These are phyloP conservation scores for Pseudococcus viburni DNA, from an alignment of 2,888 invertebrate species.

Conservation along the genomic window DNA sequence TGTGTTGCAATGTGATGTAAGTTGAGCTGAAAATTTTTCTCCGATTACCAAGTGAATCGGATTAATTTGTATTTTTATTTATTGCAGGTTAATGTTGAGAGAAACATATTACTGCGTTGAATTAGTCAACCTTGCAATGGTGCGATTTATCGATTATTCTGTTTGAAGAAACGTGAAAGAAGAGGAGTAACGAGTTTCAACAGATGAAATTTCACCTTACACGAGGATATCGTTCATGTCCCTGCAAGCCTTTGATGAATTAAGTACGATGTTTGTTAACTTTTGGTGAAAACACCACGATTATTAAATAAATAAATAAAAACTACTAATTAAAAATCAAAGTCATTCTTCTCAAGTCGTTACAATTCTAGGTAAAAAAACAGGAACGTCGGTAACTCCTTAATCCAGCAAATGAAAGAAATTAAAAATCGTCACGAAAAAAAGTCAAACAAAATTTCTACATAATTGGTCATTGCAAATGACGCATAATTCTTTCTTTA, in stretches of 20 bases:
- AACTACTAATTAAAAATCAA: neutral
- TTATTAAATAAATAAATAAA: constrained; percentile 37
- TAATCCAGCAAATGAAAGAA: neutral
- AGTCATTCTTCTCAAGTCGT: neutral
- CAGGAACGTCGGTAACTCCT: constrained; percentile 49
- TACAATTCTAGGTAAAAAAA: neutral
- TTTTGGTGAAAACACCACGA: neutral
- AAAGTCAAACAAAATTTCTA: neutral
- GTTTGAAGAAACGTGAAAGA: constrained; percentile 4
- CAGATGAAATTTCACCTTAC: constrained; percentile 1
- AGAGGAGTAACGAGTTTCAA: neutral
- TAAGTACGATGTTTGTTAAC: constrained; percentile 5
- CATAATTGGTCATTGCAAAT: neutral
- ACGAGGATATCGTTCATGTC: neutral
- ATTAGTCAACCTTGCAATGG: neutral
- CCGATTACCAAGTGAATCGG: neutral
- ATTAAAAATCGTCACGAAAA: neutral
- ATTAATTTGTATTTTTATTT: neutral
- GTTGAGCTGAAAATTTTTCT: neutral
- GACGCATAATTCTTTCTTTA: constrained; percentile 36
- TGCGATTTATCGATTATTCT: neutral
- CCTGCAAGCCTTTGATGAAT: neutral
- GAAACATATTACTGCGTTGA: neutral
- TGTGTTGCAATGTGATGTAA: neutral
- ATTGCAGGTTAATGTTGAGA: neutral